Conservation (phyloP, 30 jellyfish, hydroid and myxozoan species). For the Mastigias papua region DNA sequence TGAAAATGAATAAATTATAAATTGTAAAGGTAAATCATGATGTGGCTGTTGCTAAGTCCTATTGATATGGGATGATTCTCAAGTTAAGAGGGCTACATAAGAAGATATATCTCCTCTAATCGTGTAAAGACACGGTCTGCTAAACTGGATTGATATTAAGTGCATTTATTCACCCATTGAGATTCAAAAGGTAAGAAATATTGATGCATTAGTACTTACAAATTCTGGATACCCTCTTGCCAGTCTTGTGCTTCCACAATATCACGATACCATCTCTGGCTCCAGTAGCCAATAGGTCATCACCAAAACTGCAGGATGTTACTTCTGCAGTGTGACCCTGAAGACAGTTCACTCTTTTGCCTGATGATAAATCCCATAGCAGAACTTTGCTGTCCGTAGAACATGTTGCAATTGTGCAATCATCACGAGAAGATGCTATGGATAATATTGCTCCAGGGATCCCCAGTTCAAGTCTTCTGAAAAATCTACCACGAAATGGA, state of each 20-base stretch:
- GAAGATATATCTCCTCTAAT: no score
- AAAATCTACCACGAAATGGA: conserved; percentile 79
- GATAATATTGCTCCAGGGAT: conserved; percentile 83
- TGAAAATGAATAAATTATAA: no score
- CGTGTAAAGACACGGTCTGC: no score
- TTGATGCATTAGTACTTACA: conserved; percentile 36
- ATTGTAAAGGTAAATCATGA: not conserved
- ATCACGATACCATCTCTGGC: conserved; percentile 84
- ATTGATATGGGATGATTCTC: not conserved
- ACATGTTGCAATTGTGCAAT: conserved; percentile 77
- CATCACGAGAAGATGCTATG: conserved; percentile 73
- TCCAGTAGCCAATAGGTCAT: conserved; percentile 84
- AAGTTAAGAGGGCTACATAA: not conserved
- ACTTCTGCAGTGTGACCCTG: conserved; percentile 95
- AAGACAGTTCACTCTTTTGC: conserved; percentile 58
- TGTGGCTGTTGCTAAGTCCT: not conserved
- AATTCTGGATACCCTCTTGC: conserved; percentile 82
- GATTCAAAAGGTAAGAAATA: not conserved
- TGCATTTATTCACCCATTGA: no score
- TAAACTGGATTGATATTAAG: not conserved
- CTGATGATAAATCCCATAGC: conserved; percentile 85
- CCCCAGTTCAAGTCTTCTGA: conserved; percentile 76
- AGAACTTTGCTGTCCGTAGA: conserved; percentile 81
- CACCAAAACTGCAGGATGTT: conserved; percentile 83
- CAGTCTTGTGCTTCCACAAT: conserved; percentile 78